phyloP scores from a whole-genome alignment of 2,113 vertebrate species.

The Ictalurus punctatus region DNA sequence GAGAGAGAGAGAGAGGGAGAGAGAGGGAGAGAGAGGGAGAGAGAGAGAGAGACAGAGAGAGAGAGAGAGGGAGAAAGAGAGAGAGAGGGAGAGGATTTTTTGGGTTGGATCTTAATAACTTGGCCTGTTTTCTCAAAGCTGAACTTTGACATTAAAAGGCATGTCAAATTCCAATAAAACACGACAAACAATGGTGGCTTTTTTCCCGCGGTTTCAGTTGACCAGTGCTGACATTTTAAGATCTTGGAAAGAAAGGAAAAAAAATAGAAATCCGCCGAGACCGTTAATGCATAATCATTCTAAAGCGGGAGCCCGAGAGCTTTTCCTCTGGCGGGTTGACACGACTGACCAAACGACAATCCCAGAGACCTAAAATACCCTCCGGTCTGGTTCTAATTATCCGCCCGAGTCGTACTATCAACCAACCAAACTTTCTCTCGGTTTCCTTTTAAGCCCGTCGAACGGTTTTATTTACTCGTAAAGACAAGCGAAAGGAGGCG shows the following conservation, averaged over 20 bases:
- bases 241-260: background rate
- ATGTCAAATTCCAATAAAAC: background rate
- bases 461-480: background rate
- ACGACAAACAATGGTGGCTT: background rate
- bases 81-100: background rate
- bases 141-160: background rate
- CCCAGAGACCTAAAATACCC: background rate
- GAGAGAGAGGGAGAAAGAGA: background rate
- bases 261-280: background rate
- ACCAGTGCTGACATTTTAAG: conserved; percentile 5
- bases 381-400: conserved; percentile 39
- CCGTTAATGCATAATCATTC: conserved; percentile 1
- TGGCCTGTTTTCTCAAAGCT: background rate
- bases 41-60: background rate
- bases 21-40: background rate
- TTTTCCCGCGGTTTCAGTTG: background rate
- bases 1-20: background rate
- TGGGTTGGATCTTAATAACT: background rate
- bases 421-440: conserved; percentile 17
- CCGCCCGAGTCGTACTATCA: conserved; percentile 8
- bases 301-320: background rate
- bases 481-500: background rate
- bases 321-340: conserved; percentile 23
- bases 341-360: conserved; percentile 7
- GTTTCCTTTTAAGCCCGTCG: background rate